Conservation (phyloP, 2,797 vertebrate species). For the Mastacembelus armatus region DNA sequence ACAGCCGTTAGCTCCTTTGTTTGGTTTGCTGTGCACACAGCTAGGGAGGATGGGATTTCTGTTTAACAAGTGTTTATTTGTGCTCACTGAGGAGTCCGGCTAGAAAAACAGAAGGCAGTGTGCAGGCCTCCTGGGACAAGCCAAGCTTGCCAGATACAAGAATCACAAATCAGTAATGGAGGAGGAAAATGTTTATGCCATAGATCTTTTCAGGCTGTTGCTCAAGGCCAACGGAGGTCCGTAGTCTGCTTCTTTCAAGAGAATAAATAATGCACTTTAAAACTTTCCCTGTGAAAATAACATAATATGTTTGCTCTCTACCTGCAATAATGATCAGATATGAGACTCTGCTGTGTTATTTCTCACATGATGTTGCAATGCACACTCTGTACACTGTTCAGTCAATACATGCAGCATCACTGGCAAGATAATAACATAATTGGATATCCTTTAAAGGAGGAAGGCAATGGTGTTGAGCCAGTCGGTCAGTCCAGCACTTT, state of each 20-base stretch:
- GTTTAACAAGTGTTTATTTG: constrained; percentile 72
- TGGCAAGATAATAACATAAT: too few relatives aligned
- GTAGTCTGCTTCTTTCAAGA: constrained; percentile 3
- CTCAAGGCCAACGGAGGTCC: constrained; percentile 23
- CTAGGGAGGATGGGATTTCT: constrained; percentile 49
- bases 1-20: constrained; percentile 43
- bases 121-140: constrained; percentile 44
- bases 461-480: too few relatives aligned
- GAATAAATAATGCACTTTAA: constrained; percentile 23
- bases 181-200: constrained; percentile 31
- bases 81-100: constrained; percentile 52
- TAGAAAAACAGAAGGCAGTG: constrained; percentile 49
- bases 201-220: constrained; percentile 40
- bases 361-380: too few relatives aligned
- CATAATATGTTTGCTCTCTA: background rate
- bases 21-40: constrained; percentile 47
- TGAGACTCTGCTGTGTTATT: constrained; percentile 7
- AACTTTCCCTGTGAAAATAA: constrained; percentile 4
- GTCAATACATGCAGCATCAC: too few relatives aligned
- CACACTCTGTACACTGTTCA: too few relatives aligned
- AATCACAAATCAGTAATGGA: constrained; percentile 60
- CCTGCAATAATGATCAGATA: constrained; percentile 1
- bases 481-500: too few relatives aligned
- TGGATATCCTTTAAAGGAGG: too few relatives aligned
- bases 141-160: constrained; percentile 48